Conservation (phyloP, 2,888 invertebrate genomes). For the Autographa gamma region DNA sequence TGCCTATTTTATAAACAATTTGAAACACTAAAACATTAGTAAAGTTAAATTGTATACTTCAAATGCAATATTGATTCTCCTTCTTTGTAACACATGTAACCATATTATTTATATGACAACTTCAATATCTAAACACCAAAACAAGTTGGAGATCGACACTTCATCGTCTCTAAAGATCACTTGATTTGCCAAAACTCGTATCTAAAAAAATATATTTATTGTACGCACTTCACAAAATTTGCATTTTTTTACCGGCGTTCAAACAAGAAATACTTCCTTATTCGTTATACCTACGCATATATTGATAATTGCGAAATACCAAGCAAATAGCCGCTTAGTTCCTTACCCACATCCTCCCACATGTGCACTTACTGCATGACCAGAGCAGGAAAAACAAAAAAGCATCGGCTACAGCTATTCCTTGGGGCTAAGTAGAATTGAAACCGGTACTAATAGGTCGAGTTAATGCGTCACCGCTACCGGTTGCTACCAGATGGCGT, state of each 20-base stretch:
- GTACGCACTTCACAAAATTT: neutral
- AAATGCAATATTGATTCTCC: no score
- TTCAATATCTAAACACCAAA: neutral
- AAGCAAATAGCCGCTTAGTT: conserved; percentile 20
- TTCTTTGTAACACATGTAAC: no score
- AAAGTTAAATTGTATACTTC: no score
- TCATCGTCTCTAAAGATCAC: neutral
- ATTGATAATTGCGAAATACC: conserved; percentile 36
- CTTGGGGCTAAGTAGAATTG: neutral
- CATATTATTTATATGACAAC: neutral
- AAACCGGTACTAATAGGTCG: neutral
- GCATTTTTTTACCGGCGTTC: conserved; percentile 9
- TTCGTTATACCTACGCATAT: conserved; percentile 23
- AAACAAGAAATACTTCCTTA: conserved; percentile 43
- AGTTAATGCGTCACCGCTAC: neutral
- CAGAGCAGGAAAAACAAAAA: conserved; percentile 12
- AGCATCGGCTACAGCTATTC: neutral
- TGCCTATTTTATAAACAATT: neutral
- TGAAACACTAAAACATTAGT: no score
- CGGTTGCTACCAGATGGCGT: neutral
- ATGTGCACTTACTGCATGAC: conserved; percentile 3
- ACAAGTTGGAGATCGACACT: neutral
- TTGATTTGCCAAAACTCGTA: neutral
- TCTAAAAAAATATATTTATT: neutral
- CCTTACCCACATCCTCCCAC: conserved; percentile 28